A percentile compares a stretch with the other conserved stretches of the same genome.
phyloP scores from a whole-genome alignment of 2,888 invertebrate genomes.

The Halictus quadricinctus region DNA sequence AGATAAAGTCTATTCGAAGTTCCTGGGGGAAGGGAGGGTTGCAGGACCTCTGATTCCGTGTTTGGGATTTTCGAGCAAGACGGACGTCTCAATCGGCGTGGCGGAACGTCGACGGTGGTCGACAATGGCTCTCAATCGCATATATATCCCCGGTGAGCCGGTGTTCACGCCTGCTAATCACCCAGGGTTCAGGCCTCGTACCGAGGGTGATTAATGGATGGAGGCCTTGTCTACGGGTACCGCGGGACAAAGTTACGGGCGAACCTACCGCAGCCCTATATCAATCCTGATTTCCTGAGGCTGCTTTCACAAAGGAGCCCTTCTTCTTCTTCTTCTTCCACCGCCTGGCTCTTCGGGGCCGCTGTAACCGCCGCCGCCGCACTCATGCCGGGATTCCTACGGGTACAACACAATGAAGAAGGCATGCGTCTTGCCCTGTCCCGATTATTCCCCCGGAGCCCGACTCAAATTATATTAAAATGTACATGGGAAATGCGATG shows the following conservation, averaged over 20 bases:
- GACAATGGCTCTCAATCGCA: constrained; percentile 72
- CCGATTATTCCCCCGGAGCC: constrained; percentile 60
- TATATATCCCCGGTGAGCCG: constrained; percentile 73
- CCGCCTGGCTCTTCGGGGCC: constrained; percentile 17
- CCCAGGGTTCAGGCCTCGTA: constrained; percentile 67
- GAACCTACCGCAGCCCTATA: constrained; percentile 77
- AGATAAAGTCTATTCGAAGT: not conserved
- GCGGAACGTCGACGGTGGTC: constrained; percentile 70
- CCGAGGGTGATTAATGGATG: constrained; percentile 74
- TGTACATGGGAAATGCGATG: constrained; percentile 43
- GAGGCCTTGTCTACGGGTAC: constrained; percentile 63
- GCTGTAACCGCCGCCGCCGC: constrained; percentile 14
- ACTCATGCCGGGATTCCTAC: constrained; percentile 58
- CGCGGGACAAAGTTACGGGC: constrained; percentile 72
- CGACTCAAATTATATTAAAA: constrained; percentile 65
- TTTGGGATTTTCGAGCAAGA: constrained; percentile 66
- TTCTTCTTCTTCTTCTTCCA: constrained; percentile 54
- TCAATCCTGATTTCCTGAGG: constrained; percentile 76
- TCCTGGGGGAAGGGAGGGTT: not conserved
- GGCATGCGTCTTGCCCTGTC: constrained; percentile 64
- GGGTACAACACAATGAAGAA: constrained; percentile 66
- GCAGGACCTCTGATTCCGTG: constrained; percentile 38
- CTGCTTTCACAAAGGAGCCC: constrained; percentile 71
- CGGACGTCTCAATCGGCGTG: constrained; percentile 70
- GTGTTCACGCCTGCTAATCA: constrained; percentile 77